These are phyloP conservation scores for Drosophila pullipes DNA, from an alignment of 2,888 invertebrate genomes.

Conservation along the genomic window DNA sequence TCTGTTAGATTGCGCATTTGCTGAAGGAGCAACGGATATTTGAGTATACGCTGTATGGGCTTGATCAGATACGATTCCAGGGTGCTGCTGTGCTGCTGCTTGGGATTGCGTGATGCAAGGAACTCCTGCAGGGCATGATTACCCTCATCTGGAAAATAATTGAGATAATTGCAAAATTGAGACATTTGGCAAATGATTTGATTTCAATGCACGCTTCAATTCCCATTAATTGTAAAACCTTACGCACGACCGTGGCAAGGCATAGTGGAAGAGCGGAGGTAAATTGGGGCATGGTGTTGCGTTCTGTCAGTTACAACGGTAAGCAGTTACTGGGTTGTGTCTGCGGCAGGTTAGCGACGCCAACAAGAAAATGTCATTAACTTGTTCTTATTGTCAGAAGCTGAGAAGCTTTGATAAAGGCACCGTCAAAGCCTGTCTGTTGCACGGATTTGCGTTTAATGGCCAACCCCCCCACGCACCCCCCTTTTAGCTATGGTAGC, in stretches of 20 bases:
- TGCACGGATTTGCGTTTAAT: constrained; percentile 75
- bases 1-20: constrained; percentile 97
- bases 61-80: constrained; percentile 99
- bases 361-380: constrained; percentile 80
- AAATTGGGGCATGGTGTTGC: neutral
- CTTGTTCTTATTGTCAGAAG: constrained; percentile 78
- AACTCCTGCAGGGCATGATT: constrained; percentile 98
- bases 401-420: constrained; percentile 76
- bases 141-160: constrained; percentile 91
- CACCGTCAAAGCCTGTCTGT: constrained; percentile 69
- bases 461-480: constrained; percentile 16
- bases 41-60: constrained; percentile 98
- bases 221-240: constrained; percentile 67
- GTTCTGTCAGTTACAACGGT: constrained; percentile 8
- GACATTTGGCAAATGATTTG: constrained; percentile 78
- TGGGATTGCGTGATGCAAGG: constrained; percentile 96
- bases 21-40: constrained; percentile 97
- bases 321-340: constrained; percentile 54
- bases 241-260: constrained; percentile 7
- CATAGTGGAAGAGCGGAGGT: too few species aligned
- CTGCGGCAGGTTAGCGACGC: constrained; percentile 44
- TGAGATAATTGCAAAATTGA: constrained; percentile 55
- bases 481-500: too few species aligned
- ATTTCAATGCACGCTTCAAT: constrained; percentile 65
- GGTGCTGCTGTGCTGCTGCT: constrained; percentile 98